Conservation (phyloP, 2,888 invertebrate genomes). For the Cremastinae sp. region DNA sequence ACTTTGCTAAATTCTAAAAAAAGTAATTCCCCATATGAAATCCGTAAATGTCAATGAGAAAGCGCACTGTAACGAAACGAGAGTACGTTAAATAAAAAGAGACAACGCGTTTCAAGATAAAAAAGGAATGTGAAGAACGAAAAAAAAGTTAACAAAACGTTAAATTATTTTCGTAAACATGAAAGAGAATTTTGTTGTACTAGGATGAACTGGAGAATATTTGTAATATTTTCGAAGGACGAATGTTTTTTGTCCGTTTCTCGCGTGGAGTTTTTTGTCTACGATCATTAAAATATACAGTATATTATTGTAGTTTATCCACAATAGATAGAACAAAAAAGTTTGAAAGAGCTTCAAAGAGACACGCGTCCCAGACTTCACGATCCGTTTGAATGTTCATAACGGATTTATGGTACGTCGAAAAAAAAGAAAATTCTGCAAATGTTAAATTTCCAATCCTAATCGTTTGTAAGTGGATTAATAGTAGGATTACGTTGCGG, state of each 20-base stretch:
- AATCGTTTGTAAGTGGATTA: no score
- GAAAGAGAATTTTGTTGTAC: not conserved
- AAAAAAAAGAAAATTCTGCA: not conserved
- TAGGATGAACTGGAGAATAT: not conserved
- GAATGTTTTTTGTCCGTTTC: conserved; percentile 15
- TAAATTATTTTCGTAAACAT: conserved; percentile 40
- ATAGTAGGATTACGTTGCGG: not conserved
- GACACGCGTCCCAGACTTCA: conserved; percentile 26
- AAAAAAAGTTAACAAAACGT: not conserved
- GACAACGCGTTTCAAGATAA: conserved; percentile 13
- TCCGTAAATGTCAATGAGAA: not conserved
- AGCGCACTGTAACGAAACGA: conserved; percentile 19
- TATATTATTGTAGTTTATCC: conserved; percentile 22
- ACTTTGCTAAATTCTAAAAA: not conserved
- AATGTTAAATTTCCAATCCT: no score
- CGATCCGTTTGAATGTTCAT: conserved; percentile 34
- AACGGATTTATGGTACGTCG: conserved; percentile 17
- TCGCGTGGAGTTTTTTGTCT: conserved; percentile 36
- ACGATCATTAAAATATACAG: conserved; percentile 27
- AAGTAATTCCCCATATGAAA: conserved; percentile 7
- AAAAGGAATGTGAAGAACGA: not conserved
- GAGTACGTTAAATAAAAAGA: conserved; percentile 26
- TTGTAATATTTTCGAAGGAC: conserved; percentile 38
- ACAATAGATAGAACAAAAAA: conserved; percentile 33
- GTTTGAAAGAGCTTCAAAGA: conserved; percentile 18